Base-by-base conservation (phyloP, 1,140 invertebrate species). In the Ruditapes philippinarum region DNA sequence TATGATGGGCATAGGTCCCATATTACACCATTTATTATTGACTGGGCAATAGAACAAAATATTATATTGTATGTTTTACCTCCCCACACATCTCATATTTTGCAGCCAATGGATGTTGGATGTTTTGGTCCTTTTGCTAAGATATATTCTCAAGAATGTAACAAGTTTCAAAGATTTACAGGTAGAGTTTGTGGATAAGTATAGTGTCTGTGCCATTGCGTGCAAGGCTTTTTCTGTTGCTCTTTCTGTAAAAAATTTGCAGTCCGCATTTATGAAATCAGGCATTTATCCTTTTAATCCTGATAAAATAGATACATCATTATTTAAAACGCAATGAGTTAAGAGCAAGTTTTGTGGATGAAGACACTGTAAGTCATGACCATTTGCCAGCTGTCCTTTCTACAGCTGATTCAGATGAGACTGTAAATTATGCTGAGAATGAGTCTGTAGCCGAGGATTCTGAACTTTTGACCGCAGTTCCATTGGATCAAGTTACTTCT, bases 61-160 rank as follows among this genome's bases (percentile, higher is more conserved):
- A 42, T 80, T n/a, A 57, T 88, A 51, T 22, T 73, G 42, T 88
- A 82, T 62, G 54, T 88, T 19, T 54, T 88, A n/a, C 86, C 76
- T 5, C 54, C 86, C 2, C 86, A 88, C 19, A 88, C 86, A 19
- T 62, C 38, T 4, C 86, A 88, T 68, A n/a, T 88, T 22, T 31
- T 88, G n/a, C 86, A 88, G 62, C 76, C 78, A 1, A 51, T 81
- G 42, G 45, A 88, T 70, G 60, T 88, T 81, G 78, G 57, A 2
- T 68, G 62, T 81, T 80, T 81, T 49, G 86, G 86, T 3, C 78
- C 74, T 2, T 81, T 88, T 73, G 45, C 81, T n/a, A 73, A 54
- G 3, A 74, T 82, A 28, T 82, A 89, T 28, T 70, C 25, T 28
- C 40, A 9, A 28, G 51, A 38, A 42, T 70, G 78, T 57, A 0